phyloP scores from a whole-genome alignment of 1,140 invertebrate genomes.

The Battus philenor region DNA sequence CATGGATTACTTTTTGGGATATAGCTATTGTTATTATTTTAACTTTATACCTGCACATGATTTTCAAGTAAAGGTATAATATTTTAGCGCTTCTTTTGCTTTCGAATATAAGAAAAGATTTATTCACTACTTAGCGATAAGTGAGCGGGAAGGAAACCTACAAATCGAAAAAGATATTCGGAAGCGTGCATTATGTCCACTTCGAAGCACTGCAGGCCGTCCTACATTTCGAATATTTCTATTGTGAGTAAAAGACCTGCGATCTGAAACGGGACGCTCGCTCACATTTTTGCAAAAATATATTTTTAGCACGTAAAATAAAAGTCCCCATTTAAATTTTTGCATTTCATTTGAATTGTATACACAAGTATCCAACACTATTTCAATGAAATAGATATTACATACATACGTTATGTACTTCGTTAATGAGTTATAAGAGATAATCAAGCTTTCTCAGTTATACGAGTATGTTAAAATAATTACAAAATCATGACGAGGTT shows the following conservation, averaged over 20 bases:
- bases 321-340: no score
- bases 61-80: conserved; percentile 1
- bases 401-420: neutral
- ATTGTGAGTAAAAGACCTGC: conserved; percentile 9
- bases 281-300: no score
- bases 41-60: no score
- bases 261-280: conserved; percentile 5
- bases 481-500: conserved; percentile 40
- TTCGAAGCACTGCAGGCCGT: neutral
- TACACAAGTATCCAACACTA: no score
- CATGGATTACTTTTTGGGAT: neutral
- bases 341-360: no score
- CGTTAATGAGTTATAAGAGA: neutral
- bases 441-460: neutral
- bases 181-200: conserved; percentile 13
- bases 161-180: conserved; percentile 10
- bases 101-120: conserved; percentile 13
- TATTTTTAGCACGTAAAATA: no score
- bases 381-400: no score
- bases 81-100: conserved; percentile 1
- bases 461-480: conserved; percentile 17
- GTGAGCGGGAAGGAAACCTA: conserved; percentile 12
- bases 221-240: conserved; percentile 8
- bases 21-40: no score
- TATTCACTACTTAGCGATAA: conserved; percentile 6